Evolutionary conservation across 2,797 vertebrate genomes (phyloP), one percentile per base, ranked within the genome.

Genomic region (Linurgus olivaceus): DNA sequence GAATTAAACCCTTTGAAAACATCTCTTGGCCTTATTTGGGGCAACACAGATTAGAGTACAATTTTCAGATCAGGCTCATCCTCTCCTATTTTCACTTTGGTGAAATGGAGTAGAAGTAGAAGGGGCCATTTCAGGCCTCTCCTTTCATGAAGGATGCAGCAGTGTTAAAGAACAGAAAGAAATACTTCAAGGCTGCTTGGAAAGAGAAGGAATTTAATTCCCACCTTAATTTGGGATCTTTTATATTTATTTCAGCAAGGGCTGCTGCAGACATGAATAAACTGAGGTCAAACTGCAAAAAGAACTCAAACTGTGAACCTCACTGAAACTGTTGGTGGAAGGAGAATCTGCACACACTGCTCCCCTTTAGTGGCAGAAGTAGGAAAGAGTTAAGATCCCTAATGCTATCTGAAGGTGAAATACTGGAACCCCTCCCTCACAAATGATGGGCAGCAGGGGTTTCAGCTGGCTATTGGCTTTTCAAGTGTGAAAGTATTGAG

Each of bases 361-460:
- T 47, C 26, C 23, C 31, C 3, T 6, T 62, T 55, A 37, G 18
- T 31, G 9, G 35, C 15, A 54, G 23, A n/a, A 92, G n/a, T 42
- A 66, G 45, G 35, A 88, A 90, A 65, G 3, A 9, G 17, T 21
- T 70, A 62, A 70, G 28, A 31, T 29, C 4, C 16, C 8, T 62
- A 54, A 62, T 62, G 17, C 18, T 65, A 48, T 17, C 35, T 35
- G 54, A 72, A 65, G 11, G n/a, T 77, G 50, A 80, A 93, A 38
- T 65, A 37, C 13, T 38, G 42, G 24, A 76, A n/a, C 11, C 16
- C 7, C 19, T 77, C 29, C 20, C 33, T 23, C 45, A 28, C 1
- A 10, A 8, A 11, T 0, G 4, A 40, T 5, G 17, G 8, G 38
- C 1, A 2, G 13, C 15, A 31, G n/a, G 13, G 67, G 2, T 28